Percentiles rank a stretch among this genome's conserved stretches.
Conservation (phyloP, 2,113 vertebrate species). For the Actenoides hombroni region DNA sequence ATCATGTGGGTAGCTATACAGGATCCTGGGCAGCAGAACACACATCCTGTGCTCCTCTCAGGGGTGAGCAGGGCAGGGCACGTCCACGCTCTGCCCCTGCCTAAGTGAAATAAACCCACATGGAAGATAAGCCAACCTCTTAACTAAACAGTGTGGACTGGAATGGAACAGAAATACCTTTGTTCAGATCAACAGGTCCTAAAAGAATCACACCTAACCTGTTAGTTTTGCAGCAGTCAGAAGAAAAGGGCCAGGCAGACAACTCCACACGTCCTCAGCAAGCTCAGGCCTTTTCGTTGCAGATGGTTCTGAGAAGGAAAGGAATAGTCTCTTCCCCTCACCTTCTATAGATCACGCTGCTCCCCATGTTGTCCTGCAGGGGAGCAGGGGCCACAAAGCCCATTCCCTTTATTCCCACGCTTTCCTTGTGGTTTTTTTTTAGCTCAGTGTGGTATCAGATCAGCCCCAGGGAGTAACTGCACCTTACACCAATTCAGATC, state of each 20-base stretch:
- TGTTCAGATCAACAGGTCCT: slow-evolving; percentile 1
- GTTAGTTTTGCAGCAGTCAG: neutral
- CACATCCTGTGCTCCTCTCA: neutral
- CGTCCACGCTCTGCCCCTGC: neutral
- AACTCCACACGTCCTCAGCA: neutral
- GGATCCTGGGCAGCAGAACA: neutral
- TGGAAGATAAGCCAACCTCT: neutral
- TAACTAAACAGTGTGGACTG: neutral
- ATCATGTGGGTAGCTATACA: neutral
- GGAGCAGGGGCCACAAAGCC: neutral
- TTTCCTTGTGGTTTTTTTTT: neutral
- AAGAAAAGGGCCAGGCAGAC: neutral
- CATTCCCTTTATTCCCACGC: neutral
- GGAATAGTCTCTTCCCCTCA: neutral
- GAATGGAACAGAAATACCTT: neutral
- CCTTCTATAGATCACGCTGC: neutral
- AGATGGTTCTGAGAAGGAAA: neutral
- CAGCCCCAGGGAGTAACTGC: neutral
- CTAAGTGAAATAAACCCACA: neutral
- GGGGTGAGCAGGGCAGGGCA: neutral
- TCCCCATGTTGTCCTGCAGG: neutral
- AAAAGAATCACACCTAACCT: slow-evolving; percentile 6
- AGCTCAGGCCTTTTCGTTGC: neutral
- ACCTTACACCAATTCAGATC: neutral
- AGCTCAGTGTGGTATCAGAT: neutral